phyloP scores from a whole-genome alignment of 2,113 vertebrate genomes.

The Sinocyclocheilus anophthalmus region DNA sequence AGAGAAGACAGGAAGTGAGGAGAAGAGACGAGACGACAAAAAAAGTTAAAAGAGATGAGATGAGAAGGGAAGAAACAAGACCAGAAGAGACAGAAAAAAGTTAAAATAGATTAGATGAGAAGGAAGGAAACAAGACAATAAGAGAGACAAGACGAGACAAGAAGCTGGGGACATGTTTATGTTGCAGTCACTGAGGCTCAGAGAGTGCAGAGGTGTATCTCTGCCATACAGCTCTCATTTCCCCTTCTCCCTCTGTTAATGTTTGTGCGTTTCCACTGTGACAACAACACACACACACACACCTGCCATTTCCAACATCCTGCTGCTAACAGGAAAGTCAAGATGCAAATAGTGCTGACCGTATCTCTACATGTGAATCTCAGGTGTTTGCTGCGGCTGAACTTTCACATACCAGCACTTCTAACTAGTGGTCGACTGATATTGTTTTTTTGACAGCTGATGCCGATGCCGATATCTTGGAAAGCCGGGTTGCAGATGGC shows the following conservation, averaged over 20 bases:
- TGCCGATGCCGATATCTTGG: too few relatives aligned
- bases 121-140: background rate
- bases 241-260: slow-evolving; percentile 34
- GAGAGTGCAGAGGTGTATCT: slow-evolving; percentile 35
- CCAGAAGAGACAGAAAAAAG: slow-evolving; percentile 42
- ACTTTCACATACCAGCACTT: background rate
- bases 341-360: slow-evolving; percentile 35
- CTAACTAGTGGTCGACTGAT: background rate
- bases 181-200: background rate
- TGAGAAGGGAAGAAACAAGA: too few relatives aligned
- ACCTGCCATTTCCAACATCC: slow-evolving; percentile 47
- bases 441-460: too few relatives aligned
- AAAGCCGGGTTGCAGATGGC: too few relatives aligned
- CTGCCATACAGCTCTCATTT: slow-evolving; percentile 49
- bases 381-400: background rate
- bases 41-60: background rate
- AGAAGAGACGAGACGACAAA: background rate
- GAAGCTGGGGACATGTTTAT: background rate
- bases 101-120: background rate
- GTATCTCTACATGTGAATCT: slow-evolving; percentile 3
- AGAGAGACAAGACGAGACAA: slow-evolving; percentile 16
- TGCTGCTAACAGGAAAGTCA: slow-evolving; percentile 48
- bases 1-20: background rate
- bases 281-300: background rate
- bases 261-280: slow-evolving; percentile 45